Evolutionary conservation across 2,113 vertebrate genomes (phyloP), one percentile per base, ranked within the genome.

Genomic region (Channa maculata): DNA sequence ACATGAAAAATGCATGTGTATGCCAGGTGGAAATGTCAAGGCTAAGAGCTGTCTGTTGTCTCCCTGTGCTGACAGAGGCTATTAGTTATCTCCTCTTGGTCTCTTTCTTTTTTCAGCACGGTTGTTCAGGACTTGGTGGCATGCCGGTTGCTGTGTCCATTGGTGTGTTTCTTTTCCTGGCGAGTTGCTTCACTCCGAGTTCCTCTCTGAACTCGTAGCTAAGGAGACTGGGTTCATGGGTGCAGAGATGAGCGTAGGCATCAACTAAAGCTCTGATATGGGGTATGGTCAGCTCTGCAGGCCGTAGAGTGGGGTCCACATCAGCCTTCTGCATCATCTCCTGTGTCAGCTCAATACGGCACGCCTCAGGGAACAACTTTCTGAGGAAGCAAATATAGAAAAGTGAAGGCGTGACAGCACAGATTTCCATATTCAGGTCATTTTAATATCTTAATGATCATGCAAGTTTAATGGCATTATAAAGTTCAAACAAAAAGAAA

Each of bases 191-290:
- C 63, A 91, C 84, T 76, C 33, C 89, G 58, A 96, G 94, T 71
- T 99, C 97, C 44, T 98, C 95, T 87, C 98, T 95, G 88, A 94
- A 97, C 58, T 95, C 93, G 24, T 96, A 99, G 38, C 58, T 13
- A 71, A 95, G 88, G 70, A 99, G 95, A 14, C 51, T 11, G 3
- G 94, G 91, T 53, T 98, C 93, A 8, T 86, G 90, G 11, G 90
- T 64, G 43, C 97, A 99, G 80, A 99, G 94, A 51, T 83, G 72
- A 64, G 95, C 93, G 67, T 98, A 99, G 1, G 92, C 89, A 4
- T 97, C 91, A 2, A 94, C 95, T 5, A 99, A 90, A 34, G 90
- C 96, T 81, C 92, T 92, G 38, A 99, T 92, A 0, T 98, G 95
- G 2, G 91, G 72, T 60, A 99, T 86, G 9, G 96, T 94, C 76